These are phyloP conservation scores for Colostygia pectinataria DNA, from an alignment of 2,888 invertebrate species.

Conservation along the genomic window DNA sequence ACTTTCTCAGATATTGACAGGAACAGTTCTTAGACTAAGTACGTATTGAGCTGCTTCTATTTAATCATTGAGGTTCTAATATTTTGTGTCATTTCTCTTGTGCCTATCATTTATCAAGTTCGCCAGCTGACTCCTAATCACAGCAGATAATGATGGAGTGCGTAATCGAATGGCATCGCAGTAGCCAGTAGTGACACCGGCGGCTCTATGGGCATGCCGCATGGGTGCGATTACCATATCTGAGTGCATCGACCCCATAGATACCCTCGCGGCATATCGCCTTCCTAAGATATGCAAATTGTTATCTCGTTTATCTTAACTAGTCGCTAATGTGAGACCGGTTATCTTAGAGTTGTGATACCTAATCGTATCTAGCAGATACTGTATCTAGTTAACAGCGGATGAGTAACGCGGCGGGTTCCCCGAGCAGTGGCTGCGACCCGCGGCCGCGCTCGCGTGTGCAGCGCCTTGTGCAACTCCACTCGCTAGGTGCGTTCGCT, in stretches of 20 bases:
- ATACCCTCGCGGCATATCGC: constrained; percentile 57
- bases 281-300: constrained; percentile 76
- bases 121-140: constrained; percentile 12
- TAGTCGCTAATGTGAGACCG: constrained; percentile 74
- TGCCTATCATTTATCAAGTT: neutral
- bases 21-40: no score
- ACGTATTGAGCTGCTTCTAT: no score
- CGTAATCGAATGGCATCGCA: constrained; percentile 8
- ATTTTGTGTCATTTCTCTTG: no score
- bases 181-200: neutral
- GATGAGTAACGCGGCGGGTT: constrained; percentile 35
- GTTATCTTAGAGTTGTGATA: constrained; percentile 75
- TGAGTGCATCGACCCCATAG: constrained; percentile 64
- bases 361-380: constrained; percentile 72
- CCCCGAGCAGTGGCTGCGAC: constrained; percentile 11
- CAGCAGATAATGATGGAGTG: constrained; percentile 6
- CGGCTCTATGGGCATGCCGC: constrained; percentile 5
- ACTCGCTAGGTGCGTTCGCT: constrained; percentile 55
- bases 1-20: no score
- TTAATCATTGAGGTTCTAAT: no score
- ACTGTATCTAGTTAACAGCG: constrained; percentile 64
- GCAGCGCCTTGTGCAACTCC: constrained; percentile 10
- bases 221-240: constrained; percentile 28
- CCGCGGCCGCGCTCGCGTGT: constrained; percentile 10
- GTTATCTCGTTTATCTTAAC: constrained; percentile 81